Conservation (phyloP, 1,140 invertebrate genomes). For the Meteorus sp. region DNA sequence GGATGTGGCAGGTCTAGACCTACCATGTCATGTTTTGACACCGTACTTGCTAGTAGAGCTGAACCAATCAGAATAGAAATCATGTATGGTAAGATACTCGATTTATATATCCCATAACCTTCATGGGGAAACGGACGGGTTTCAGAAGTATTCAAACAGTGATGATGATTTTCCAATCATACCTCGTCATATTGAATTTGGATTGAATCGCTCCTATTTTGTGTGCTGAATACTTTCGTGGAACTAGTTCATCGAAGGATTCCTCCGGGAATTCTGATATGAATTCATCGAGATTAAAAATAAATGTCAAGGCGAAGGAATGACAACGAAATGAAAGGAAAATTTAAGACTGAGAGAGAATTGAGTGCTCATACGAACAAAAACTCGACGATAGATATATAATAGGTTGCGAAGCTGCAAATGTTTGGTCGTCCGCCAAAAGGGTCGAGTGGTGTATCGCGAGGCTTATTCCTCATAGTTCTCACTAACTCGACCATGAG, state of each 20-base stretch:
- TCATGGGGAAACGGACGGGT: too few species aligned
- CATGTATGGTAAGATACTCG: constrained; percentile 39
- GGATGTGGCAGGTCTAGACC: constrained; percentile 45
- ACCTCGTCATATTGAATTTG: neutral
- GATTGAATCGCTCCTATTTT: neutral
- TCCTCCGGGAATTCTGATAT: constrained; percentile 8
- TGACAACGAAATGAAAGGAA: constrained; percentile 2
- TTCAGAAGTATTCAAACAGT: too few species aligned
- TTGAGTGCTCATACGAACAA: constrained; percentile 9
- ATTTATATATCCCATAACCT: too few species aligned
- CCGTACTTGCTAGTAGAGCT: constrained; percentile 24
- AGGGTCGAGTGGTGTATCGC: constrained; percentile 25
- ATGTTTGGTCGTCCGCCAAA: constrained; percentile 30
- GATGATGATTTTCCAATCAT: neutral
- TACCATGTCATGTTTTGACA: constrained; percentile 20
- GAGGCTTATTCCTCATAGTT: constrained; percentile 10
- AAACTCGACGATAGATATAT: too few species aligned
- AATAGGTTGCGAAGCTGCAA: constrained; percentile 29
- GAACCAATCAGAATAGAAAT: constrained; percentile 38
- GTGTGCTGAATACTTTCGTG: neutral
- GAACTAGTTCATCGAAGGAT: neutral
- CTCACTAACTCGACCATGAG: constrained; percentile 27
- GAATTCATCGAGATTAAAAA: constrained; percentile 6
- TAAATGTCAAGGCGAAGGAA: neutral
- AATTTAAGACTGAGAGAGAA: neutral